phyloP scores from a whole-genome alignment of 2,113 vertebrate species.

The Eulemur macaco region DNA sequence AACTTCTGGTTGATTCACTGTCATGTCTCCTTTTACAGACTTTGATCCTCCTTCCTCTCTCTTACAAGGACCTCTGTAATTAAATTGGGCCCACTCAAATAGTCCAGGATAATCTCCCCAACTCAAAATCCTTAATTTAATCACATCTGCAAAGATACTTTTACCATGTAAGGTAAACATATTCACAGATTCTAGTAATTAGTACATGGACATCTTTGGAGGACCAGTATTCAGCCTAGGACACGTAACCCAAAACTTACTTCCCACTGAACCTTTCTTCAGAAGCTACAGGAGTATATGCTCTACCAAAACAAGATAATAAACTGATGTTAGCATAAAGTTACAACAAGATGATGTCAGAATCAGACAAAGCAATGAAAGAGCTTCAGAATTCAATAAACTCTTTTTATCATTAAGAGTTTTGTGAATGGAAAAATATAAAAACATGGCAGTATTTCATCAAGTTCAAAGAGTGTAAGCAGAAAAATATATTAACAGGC shows the following conservation, averaged over 20 bases:
- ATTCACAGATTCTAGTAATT: neutral
- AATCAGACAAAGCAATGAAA: conserved; percentile 2
- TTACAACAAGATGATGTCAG: neutral
- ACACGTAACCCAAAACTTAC: neutral
- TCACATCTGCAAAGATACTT: neutral
- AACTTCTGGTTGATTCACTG: neutral
- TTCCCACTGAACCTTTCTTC: neutral
- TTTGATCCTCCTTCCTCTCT: neutral
- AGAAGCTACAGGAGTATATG: neutral
- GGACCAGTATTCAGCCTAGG: neutral
- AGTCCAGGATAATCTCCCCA: neutral
- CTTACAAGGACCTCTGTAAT: neutral
- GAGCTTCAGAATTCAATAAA: neutral
- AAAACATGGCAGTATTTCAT: conserved; percentile 33
- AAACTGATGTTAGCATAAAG: conserved; percentile 5
- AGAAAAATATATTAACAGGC: neutral
- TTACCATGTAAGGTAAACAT: neutral
- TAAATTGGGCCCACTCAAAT: neutral
- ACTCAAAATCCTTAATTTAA: neutral
- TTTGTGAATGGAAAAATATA: conserved; percentile 12
- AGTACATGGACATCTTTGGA: neutral
- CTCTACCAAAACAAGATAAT: neutral
- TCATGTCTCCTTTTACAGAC: neutral
- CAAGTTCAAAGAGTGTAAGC: neutral
- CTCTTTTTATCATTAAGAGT: conserved; percentile 22